phyloP scores from a whole-genome alignment of 2,797 vertebrate species.

The Lepidocolaptes lacrymiger region DNA sequence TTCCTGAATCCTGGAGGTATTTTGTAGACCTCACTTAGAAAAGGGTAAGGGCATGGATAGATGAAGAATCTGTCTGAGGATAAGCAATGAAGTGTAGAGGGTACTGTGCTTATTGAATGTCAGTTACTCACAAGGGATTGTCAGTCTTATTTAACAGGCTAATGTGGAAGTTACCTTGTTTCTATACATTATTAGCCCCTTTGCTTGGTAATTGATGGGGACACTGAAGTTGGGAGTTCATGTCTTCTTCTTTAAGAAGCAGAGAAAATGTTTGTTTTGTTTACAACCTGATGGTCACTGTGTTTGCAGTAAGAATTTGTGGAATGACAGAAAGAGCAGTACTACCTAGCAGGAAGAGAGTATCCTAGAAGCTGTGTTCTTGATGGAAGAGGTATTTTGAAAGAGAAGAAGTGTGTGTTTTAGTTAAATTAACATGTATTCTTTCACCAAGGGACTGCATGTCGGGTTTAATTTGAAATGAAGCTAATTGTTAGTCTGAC shows the following conservation, averaged over 20 bases:
- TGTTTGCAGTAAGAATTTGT: background rate
- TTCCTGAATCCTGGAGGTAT: background rate
- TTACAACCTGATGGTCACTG: background rate
- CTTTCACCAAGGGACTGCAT: constrained; percentile 76
- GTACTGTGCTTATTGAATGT: background rate
- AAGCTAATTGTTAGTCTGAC: constrained; percentile 69
- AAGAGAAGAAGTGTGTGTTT: background rate
- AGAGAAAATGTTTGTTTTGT: background rate
- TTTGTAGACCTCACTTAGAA: background rate
- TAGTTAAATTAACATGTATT: constrained; percentile 13
- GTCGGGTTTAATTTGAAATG: constrained; percentile 79
- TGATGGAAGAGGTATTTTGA: background rate
- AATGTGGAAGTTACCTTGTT: background rate
- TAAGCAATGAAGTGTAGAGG: background rate
- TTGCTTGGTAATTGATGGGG: rapidly evolving
- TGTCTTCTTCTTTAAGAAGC: background rate
- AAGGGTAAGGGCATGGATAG: rapidly evolving
- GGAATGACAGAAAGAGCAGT: background rate
- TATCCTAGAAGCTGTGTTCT: background rate
- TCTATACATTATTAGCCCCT: background rate
- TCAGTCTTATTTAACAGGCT: background rate
- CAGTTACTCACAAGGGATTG: background rate
- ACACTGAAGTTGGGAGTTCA: background rate
- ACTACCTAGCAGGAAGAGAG: background rate
- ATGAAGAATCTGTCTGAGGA: background rate